These are phyloP conservation scores for Diceros bicornis DNA, from an alignment of 2,797 vertebrate species.

Conservation along the genomic window DNA sequence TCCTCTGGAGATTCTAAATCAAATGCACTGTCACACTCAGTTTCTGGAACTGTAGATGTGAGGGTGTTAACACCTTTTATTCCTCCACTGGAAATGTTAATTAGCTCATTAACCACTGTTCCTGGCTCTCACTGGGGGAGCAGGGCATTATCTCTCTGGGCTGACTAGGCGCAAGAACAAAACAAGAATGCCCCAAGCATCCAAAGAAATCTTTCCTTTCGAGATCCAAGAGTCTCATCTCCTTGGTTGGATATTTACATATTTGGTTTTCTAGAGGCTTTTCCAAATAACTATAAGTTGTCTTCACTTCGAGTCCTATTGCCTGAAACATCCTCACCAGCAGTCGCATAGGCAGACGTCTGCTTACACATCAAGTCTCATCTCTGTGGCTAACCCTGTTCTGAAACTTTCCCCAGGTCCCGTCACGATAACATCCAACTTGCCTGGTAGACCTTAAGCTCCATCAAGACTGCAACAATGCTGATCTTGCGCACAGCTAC, in stretches of 20 bases:
- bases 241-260: background rate
- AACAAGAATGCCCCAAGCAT: background rate
- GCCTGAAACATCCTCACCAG: background rate
- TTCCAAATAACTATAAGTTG: background rate
- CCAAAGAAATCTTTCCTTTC: background rate
- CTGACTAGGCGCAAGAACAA: background rate
- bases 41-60: background rate
- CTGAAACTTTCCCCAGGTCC: background rate
- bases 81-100: slow-evolving; percentile 63
- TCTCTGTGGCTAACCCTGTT: background rate
- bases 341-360: background rate
- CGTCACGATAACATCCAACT: background rate
- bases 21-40: background rate
- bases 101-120: slow-evolving; percentile 64
- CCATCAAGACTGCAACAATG: background rate
- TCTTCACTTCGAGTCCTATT: background rate
- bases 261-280: background rate
- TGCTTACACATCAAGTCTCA: background rate
- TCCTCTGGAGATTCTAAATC: background rate
- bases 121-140: background rate
- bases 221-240: background rate
- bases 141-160: background rate
- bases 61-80: slow-evolving; percentile 56
- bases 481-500: background rate
- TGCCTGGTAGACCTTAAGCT: background rate